Percentiles rank a stretch among this genome's conserved stretches.
These are phyloP conservation scores for Vulpes ferrilata DNA, from an alignment of 2,113 vertebrate genomes.

Conservation along the genomic window DNA sequence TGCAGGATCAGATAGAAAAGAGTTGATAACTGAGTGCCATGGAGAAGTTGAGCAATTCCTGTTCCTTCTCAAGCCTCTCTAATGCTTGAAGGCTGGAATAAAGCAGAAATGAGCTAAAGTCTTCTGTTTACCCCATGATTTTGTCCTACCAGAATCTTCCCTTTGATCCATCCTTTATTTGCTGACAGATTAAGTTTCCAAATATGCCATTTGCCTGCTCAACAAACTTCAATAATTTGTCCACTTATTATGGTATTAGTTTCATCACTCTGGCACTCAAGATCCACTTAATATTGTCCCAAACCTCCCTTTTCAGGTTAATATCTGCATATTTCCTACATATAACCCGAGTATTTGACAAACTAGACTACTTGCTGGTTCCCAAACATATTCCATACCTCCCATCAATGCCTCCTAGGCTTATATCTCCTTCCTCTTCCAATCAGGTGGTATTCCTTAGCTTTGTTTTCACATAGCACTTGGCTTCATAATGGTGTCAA, in stretches of 20 bases:
- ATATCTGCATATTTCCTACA: neutral
- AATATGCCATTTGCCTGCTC: constrained; percentile 53
- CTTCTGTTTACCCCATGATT: neutral
- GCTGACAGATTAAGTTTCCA: constrained; percentile 36
- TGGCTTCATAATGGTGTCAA: neutral
- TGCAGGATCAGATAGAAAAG: neutral
- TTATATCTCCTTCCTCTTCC: neutral
- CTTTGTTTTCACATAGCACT: neutral
- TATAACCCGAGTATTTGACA: neutral
- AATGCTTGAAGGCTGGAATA: neutral
- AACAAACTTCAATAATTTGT: constrained; percentile 41
- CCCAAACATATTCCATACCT: neutral
- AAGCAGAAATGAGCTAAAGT: neutral
- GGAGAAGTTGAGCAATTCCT: neutral
- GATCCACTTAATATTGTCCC: neutral
- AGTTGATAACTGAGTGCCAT: neutral
- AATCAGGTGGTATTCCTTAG: neutral
- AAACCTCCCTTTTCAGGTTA: neutral
- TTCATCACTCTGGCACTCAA: constrained; percentile 3
- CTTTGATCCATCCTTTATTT: neutral
- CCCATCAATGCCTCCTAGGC: neutral
- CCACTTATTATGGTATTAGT: constrained; percentile 11
- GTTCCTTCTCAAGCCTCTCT: neutral
- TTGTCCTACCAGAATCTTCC: neutral
- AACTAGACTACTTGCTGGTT: neutral